These are phyloP conservation scores for Echinometra lucunter DNA, from an alignment of 53 echinoderm and acorn worm genomes.

Conservation along the genomic window DNA sequence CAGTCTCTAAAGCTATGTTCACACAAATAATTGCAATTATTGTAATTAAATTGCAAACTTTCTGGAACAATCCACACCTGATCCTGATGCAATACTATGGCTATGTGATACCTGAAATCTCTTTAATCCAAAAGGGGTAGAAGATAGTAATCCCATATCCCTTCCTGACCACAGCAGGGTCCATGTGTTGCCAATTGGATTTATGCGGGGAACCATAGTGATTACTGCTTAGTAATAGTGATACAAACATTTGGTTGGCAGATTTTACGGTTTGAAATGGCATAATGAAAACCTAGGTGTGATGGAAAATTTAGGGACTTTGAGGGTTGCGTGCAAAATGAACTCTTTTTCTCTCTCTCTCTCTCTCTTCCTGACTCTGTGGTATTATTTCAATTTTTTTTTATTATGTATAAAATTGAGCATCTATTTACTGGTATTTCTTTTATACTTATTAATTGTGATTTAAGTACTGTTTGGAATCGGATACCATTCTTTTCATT, in stretches of 20 bases:
- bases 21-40: too few species aligned
- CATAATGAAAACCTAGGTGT: not conserved
- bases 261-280: not conserved
- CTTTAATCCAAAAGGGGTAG: not conserved
- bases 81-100: conserved; percentile 4
- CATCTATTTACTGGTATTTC: too few species aligned
- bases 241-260: conserved; percentile 27
- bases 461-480: too few species aligned
- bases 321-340: not conserved
- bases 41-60: too few species aligned
- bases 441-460: too few species aligned
- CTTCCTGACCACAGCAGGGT: not conserved
- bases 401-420: not conserved
- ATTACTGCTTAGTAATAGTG: not conserved
- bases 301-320: not conserved
- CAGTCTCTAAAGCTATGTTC: not conserved
- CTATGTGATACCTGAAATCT: not conserved
- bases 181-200: not conserved
- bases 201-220: conserved; percentile 16
- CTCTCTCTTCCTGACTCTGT: not conserved
- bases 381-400: not conserved
- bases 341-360: too few species aligned
- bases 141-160: not conserved
- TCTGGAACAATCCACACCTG: not conserved
- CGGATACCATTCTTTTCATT: too few species aligned